Conservation (phyloP, 2,797 vertebrate species). For the Erethizon dorsatum region DNA sequence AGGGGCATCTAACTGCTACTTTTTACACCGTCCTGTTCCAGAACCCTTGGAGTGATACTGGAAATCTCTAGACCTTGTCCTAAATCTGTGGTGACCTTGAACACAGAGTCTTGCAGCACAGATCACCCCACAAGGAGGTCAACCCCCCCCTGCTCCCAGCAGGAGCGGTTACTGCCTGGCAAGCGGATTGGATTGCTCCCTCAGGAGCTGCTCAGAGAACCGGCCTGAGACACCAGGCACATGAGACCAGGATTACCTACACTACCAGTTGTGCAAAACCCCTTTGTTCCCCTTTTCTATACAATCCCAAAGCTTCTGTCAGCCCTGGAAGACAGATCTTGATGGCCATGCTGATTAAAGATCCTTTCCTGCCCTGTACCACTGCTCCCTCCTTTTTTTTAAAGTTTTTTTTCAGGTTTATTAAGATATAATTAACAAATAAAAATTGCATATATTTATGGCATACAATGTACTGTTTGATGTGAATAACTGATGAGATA, state of each 20-base stretch:
- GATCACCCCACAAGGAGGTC: background rate
- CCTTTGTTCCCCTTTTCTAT: background rate
- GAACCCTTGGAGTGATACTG: background rate
- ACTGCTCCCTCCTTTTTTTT: background rate
- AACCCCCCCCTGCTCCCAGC: background rate
- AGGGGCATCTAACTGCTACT: background rate
- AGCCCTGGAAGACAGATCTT: background rate
- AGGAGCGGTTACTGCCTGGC: background rate
- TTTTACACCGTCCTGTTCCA: background rate
- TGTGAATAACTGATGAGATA: background rate
- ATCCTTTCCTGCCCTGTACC: background rate
- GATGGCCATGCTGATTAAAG: background rate
- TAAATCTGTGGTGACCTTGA: background rate
- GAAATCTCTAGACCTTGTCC: background rate
- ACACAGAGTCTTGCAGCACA: background rate
- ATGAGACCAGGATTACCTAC: accelerated
- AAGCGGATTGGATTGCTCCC: background rate
- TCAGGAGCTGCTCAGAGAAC: background rate
- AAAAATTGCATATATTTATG: background rate
- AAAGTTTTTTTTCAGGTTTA: background rate
- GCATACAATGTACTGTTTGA: background rate
- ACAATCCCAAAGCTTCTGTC: background rate
- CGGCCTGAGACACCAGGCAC: background rate
- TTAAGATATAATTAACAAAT: background rate
- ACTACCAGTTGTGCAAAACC: background rate